Percentiles rank a stretch among this genome's conserved stretches.
Evolutionary conservation across 2,113 vertebrate species (phyloP).

Genomic region (Hydropotes inermis): DNA sequence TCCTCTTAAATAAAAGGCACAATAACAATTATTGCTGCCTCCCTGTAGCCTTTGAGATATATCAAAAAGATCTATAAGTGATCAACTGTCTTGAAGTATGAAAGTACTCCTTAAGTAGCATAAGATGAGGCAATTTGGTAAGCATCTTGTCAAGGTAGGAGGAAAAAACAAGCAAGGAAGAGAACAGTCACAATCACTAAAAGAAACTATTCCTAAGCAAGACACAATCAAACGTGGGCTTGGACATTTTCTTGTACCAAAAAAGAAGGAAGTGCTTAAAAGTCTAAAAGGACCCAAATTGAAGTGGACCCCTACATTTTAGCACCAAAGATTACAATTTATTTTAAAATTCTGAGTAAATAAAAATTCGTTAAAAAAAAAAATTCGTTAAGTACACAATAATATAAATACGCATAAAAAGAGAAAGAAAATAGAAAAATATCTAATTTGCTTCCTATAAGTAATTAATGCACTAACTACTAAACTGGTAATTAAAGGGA

Average conservation of each 20-base stretch:
- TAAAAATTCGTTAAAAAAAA: neutral
- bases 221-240: neutral
- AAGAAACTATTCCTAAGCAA: neutral
- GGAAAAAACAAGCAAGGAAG: neutral
- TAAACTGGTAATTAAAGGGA: constrained; percentile 1
- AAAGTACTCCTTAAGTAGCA: neutral
- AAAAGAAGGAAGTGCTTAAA: neutral
- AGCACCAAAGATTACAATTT: neutral
- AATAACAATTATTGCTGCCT: neutral
- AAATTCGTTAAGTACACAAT: neutral
- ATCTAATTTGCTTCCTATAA: neutral
- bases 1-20: neutral
- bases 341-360: constrained; percentile 13
- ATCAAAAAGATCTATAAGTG: neutral
- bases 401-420: neutral
- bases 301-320: neutral
- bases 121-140: neutral
- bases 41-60: neutral
- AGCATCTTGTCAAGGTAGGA: neutral
- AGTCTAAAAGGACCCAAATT: neutral
- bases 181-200: neutral
- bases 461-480: neutral
- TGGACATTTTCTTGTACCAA: neutral
- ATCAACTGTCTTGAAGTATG: neutral
- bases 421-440: neutral